Conservation (phyloP, 2,888 invertebrate genomes). For the Drosophila kanekoi region DNA sequence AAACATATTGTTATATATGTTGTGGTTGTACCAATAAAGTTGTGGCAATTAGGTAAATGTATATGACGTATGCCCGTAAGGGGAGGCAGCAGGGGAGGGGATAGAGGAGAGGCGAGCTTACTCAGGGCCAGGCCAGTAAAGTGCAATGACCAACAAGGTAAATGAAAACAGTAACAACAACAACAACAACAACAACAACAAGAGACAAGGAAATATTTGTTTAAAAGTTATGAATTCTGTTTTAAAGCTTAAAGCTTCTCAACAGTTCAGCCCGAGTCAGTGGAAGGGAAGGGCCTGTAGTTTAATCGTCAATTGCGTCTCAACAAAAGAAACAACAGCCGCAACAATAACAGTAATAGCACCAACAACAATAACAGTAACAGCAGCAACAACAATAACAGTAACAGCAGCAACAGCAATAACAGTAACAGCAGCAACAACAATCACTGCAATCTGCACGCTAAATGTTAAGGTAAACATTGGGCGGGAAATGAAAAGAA, state of each 20-base stretch:
- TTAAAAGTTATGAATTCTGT: slow-evolving; percentile 25
- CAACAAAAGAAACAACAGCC: slow-evolving; percentile 26
- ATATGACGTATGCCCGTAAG: neutral
- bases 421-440: slow-evolving; percentile 27
- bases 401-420: slow-evolving; percentile 12
- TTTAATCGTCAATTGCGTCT: slow-evolving; percentile 39
- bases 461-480: slow-evolving; percentile 56
- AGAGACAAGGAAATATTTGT: slow-evolving; percentile 28
- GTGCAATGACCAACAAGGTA: slow-evolving; percentile 57
- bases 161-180: slow-evolving; percentile 12
- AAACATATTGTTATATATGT: neutral
- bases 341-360: slow-evolving; percentile 11
- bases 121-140: slow-evolving; percentile 30
- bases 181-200: slow-evolving; percentile 2
- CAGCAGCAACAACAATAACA: slow-evolving; percentile 16
- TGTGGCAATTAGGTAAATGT: slow-evolving; percentile 19
- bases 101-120: neutral
- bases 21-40: slow-evolving; percentile 28
- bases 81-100: neutral
- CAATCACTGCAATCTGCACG: slow-evolving; percentile 37
- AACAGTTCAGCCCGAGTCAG: neutral
- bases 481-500: slow-evolving; percentile 1
- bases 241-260: slow-evolving; percentile 21
- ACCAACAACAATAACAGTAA: slow-evolving; percentile 19
- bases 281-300: neutral